Base-by-base conservation (phyloP, 2,113 vertebrate genomes). In the Mohoua ochrocephala region DNA sequence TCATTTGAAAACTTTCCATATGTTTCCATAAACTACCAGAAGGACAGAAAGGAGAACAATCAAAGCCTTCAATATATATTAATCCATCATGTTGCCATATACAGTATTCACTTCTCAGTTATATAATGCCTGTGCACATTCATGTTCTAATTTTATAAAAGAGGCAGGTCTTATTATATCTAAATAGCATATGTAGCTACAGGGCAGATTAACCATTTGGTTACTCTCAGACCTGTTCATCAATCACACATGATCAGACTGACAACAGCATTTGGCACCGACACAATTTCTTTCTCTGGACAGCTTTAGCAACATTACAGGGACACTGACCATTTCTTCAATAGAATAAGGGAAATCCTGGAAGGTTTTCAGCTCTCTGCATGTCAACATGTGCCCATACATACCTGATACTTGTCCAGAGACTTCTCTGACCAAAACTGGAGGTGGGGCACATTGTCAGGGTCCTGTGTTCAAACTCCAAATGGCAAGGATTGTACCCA, bases 71-170 rank as follows among this genome's bases (percentile, higher is more conserved):
- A 90, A 50, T 45, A 76, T 28, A 39, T 33, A 60, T 95, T 78
- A 84, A 91, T 93, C 77, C 5, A 2, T 73, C 54, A 18, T 21
- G n/a, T 52, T 89, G 28, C 84, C 81, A 61, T 79, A 73, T 61
- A 75, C 53, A 83, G 63, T 27, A 83, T 77, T 87, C 82, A 20
- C 16, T 93, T 85, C 59, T 76, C 78, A 77, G 75, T 96, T 93
- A 91, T 28, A 70, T 90, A 96, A 95, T 54, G 45, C 81, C 84
- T 80, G 41, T 83, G 78, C 74, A 94, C 42, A 79, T 74, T 79
- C 87, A 54, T 31, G 42, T 94, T 84, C 94, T 96, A 93, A 95
- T 88, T 96, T 93, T 94, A 91, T 56, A 83, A 42, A 70, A 69
- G 82, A 96, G 71, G 78, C 74, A 90, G 54, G 54, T 87, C 54